Conservation (phyloP, 2,888 invertebrate genomes). For the Lissocephala sabroskyi region DNA sequence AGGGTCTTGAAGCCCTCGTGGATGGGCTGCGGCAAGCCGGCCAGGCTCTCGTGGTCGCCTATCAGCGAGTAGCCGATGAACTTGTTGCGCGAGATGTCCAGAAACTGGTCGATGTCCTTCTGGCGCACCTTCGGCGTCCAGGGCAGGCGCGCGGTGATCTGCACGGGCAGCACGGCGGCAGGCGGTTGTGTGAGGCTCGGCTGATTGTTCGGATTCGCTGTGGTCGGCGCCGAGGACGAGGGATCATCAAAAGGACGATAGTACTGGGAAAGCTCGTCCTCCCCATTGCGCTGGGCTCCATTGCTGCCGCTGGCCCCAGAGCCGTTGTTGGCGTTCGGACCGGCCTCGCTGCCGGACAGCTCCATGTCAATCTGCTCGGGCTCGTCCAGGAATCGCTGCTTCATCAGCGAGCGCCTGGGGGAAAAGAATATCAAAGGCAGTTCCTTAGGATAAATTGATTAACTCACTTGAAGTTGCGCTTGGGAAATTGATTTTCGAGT, state of each 20-base stretch:
- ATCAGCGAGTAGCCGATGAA: constrained; percentile 96
- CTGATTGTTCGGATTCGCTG: constrained; percentile 67
- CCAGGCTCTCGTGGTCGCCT: constrained; percentile 89
- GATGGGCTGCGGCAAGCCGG: constrained; percentile 96
- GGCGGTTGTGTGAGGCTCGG: constrained; percentile 48
- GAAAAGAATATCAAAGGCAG: neutral
- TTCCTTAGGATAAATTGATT: neutral
- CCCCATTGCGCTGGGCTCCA: constrained; percentile 57
- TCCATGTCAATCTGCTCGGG: constrained; percentile 83
- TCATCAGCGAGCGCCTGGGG: constrained; percentile 79
- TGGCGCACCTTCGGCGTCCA: constrained; percentile 97
- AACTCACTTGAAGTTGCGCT: constrained; percentile 80
- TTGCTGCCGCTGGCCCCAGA: constrained; percentile 22
- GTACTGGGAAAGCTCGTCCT: constrained; percentile 73
- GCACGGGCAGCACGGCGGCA: constrained; percentile 55
- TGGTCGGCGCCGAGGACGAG: constrained; percentile 59
- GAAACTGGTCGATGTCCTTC: constrained; percentile 92
- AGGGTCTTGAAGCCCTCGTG: constrained; percentile 95
- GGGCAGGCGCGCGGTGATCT: constrained; percentile 78
- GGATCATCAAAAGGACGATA: constrained; percentile 72
- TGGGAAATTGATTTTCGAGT: constrained; percentile 87
- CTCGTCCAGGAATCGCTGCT: constrained; percentile 93
- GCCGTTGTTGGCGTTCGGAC: constrained; percentile 48
- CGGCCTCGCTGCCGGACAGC: constrained; percentile 73
- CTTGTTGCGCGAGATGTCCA: constrained; percentile 92